Conservation (phyloP, 2,888 invertebrate species). For the Adineta ricciae region DNA sequence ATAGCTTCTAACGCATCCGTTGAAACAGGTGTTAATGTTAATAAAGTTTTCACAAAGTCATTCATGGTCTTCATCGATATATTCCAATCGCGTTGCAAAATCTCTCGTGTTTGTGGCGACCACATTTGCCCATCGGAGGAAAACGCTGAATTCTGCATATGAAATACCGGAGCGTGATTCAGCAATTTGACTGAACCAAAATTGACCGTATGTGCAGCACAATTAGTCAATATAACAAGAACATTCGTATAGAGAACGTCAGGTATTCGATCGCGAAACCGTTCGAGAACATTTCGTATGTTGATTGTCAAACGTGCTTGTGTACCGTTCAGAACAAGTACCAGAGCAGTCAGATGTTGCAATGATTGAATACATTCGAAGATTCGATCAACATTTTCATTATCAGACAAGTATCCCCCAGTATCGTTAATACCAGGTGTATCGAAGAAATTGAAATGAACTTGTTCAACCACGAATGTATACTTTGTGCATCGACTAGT, state of each 20-base stretch:
- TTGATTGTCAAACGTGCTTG: slow-evolving; percentile 18
- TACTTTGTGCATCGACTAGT: background rate
- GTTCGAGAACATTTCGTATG: slow-evolving; percentile 16
- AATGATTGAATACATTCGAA: background rate
- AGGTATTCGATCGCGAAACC: slow-evolving; percentile 19
- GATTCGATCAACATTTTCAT: slow-evolving; percentile 21
- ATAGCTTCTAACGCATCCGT: background rate
- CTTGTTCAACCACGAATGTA: background rate
- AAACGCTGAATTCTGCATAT: slow-evolving; percentile 21
- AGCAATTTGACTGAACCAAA: background rate
- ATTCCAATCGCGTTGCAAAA: slow-evolving; percentile 13
- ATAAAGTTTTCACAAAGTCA: background rate
- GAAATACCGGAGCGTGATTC: background rate
- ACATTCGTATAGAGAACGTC: background rate
- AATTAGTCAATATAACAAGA: slow-evolving; percentile 13
- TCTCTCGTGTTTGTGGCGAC: background rate
- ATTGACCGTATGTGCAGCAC: background rate
- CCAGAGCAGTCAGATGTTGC: background rate
- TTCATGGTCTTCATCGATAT: background rate
- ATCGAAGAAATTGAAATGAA: slow-evolving; percentile 21
- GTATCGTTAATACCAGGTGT: slow-evolving; percentile 17
- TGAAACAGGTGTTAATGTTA: slow-evolving; percentile 6
- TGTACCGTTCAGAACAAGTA: slow-evolving; percentile 14
- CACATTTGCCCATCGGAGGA: background rate
- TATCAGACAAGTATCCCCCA: background rate